Base-by-base conservation (phyloP, 2,888 invertebrate species). In the Tetranychus truncatus region DNA sequence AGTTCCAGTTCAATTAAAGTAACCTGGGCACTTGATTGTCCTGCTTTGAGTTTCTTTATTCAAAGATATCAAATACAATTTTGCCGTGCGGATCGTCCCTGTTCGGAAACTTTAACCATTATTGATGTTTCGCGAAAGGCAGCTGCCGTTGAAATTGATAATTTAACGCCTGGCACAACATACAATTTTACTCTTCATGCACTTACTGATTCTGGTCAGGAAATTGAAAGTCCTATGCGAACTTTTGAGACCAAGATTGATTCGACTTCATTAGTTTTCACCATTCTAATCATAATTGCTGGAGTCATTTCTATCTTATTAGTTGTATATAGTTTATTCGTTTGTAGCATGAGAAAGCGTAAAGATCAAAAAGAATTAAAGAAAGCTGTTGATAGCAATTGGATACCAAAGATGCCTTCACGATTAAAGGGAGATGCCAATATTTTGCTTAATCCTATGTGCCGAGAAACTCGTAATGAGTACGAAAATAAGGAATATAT, bases 401-500 rank as follows among this genome's bases (percentile, higher is more conserved):
- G 69, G 69, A 11, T 69, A 11, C 69, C 69, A 18, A 69, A 69
- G 20, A 20, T 69, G 20, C 69, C 69, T 5, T 69, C 69, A 20
- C 20, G 34, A 69, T 69, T 69, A 24, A 69, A 69, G 20, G 69
- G 69, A 24, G 69, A 69, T 69, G 21, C 69, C 11, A 24, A 24
- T 11, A 69, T 69, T 69, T 69, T 69, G 21, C 69, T 69, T 24
- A 69, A 69, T 21, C 20, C 69, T 20, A 11, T 69, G 69, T 6
- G 20, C 21, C 69, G 34, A n/a, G 69, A 24, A 21, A 24, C 20
- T 69, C 20, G 34, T 20, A 69, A 69, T 69, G 21, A 69, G 8
- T 69, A 69, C 11, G 69, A 69, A 69, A 69, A 69, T 21, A 69
- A 69, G 24, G 69, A 69, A 8, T 69, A 69, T 21, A 69, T 69